A percentile compares a stretch with the other conserved stretches of the same genome.
phyloP scores from a whole-genome alignment of 2,888 invertebrate species.

The Melipona beecheii region DNA sequence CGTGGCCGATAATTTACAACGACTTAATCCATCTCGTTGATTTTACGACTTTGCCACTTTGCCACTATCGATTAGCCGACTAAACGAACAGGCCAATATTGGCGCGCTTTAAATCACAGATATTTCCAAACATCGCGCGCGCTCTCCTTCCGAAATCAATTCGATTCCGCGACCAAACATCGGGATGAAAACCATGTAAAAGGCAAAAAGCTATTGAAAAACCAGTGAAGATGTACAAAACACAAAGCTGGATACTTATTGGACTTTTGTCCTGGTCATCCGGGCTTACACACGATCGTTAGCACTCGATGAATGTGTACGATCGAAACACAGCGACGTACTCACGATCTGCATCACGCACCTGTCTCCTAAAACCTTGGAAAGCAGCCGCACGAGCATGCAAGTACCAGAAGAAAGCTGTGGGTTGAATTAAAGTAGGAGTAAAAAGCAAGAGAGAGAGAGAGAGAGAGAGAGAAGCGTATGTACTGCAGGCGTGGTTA shows the following conservation, averaged over 20 bases:
- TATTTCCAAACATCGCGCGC: neutral
- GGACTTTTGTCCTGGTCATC: neutral
- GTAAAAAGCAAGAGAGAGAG: conserved; percentile 12
- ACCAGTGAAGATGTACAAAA: conserved; percentile 39
- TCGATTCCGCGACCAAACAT: neutral
- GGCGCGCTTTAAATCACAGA: conserved; percentile 32
- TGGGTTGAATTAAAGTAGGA: conserved; percentile 28
- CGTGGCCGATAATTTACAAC: no score
- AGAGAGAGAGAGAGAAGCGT: conserved; percentile 12
- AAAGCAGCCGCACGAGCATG: conserved; percentile 31
- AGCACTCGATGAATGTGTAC: conserved; percentile 19
- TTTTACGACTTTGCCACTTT: conserved; percentile 62
- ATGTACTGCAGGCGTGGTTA: conserved; percentile 4
- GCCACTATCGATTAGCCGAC: conserved; percentile 25
- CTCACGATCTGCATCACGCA: conserved; percentile 43
- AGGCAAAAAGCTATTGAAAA: conserved; percentile 51
- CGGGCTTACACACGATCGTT: conserved; percentile 18
- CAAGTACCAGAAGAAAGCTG: conserved; percentile 31
- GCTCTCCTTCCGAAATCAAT: neutral
- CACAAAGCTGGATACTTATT: conserved; percentile 19
- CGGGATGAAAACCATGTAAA: neutral
- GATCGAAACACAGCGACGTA: conserved; percentile 48
- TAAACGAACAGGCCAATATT: conserved; percentile 65
- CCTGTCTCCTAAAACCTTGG: conserved; percentile 41
- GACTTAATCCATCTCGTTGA: conserved; percentile 29